Base-by-base conservation (phyloP, 2,797 vertebrate genomes). In the Hirundo rustica region DNA sequence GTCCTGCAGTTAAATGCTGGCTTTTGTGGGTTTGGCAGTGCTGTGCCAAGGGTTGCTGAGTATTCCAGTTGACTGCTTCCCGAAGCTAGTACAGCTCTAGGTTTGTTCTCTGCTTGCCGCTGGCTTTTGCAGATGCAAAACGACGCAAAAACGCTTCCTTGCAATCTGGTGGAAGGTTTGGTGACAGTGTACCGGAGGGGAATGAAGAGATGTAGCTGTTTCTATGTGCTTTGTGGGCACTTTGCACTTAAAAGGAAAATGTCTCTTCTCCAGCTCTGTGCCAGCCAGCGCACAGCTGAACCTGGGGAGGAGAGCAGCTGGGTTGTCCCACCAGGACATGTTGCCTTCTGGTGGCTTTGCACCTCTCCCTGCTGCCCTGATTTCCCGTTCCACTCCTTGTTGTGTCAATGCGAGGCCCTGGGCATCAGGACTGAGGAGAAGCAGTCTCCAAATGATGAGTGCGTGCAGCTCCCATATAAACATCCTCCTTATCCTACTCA, bases 401-500 rank as follows among this genome's bases (percentile, higher is more conserved):
- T 11, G 15, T n/a, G 30, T 36, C 55, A 13, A 10, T 22, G 11
- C 36, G 44, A 79, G 36, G 19, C 45, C 25, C 12, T 60, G 40
- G 7, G 7, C 36, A 50, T 12, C 32, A 53, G n/a, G 62, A 26
- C 26, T 16, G 6, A 64, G 1, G 25, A 81, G 80, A 67, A 10
- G 16, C 38, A 17, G 50, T 50, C 55, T 71, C 75, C 40, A 45
- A 57, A 55, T 23, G 36, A 27, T 5, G 30, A 40, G 47, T 67
- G 36, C 6, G 4, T 45, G 73, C 16, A 8, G 42, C 30, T 96
- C 93, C 92, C 62, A 50, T 92, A 68, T 62, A 68, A 68, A 73
- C 64, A 66, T 77, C n/a, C 32, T 75, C 60, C 93, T 90, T 79
- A 89, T 71, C 95, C 96, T 79, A 44, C 87, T 81, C 55, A 27